Base-by-base conservation (phyloP, 2,797 vertebrate genomes). In the Pangasius mekongensis region DNA sequence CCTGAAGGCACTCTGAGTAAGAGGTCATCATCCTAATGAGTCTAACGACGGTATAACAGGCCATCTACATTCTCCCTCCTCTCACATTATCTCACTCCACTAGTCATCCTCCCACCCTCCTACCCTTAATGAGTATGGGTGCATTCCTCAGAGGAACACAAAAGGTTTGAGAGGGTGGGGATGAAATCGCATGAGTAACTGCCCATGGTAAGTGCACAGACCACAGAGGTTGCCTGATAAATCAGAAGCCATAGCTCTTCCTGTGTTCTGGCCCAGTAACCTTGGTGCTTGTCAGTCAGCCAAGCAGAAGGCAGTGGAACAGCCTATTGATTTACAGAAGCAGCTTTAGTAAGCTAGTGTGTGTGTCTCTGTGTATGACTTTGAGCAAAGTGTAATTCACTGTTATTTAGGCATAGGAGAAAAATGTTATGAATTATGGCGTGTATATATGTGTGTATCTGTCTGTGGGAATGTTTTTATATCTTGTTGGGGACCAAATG, bases 1-100 rank as follows among this genome's bases (percentile, higher is more conserved):
- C 90, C 82, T 87, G 84, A 84, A 89, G 84, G 77, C 20, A 58
- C 78, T 85, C 60, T 83, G 86, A 89, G 52, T 90, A 86, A 92
- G 85, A 84, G 88, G 78, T 90, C 85, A 87, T 89, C 85, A 85
- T 89, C 74, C 74, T 88, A 87, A 91, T 87, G 85, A 90, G 89
- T 67, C 69, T 83, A 88, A 89, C 80, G 67, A 27, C 71, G 36
- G n/a, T 81, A 43, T 47, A 73, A 82, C 36, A 52, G 64, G 62
- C 90, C 77, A 67, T 90, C 36, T 49, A 47, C 87, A 89, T 86
- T 76, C 76, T 39, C 66, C 71, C 83, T 81, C 58, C 66, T 82
- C 74, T 88, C 18, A 76, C 67, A 74, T 83, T 87, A 87, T 86
- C 71, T 85, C 62, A 62, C 54, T 60, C 13, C 30, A 62, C 43